Evolutionary conservation across 2,797 vertebrate genomes (phyloP).

Genomic region (Takifugu ocellatus): DNA sequence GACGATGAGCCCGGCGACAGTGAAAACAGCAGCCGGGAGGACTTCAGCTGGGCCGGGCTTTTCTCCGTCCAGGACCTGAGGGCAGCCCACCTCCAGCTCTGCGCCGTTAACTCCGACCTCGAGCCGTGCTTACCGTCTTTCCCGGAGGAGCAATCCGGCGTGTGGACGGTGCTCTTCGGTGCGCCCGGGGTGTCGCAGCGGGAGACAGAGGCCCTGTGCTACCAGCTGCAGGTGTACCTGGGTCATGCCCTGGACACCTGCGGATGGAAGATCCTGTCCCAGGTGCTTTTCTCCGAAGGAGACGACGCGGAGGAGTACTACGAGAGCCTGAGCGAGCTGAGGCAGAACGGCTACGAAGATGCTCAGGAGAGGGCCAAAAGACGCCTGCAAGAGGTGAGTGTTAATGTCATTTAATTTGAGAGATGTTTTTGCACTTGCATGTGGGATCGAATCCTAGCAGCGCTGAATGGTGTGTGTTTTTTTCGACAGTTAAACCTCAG

Average conservation of each 20-base stretch:
- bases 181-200: conserved; percentile 71
- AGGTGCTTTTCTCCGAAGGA: conserved; percentile 89
- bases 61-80: conserved; percentile 94
- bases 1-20: conserved; percentile 46
- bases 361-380: conserved; percentile 85
- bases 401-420: neutral
- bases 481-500: neutral
- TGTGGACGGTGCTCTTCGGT: conserved; percentile 93
- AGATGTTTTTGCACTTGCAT: neutral
- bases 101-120: conserved; percentile 90
- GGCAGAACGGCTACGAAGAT: conserved; percentile 92
- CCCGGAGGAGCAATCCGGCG: conserved; percentile 87
- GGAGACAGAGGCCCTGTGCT: conserved; percentile 86
- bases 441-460: neutral
- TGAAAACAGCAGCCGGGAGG: conserved; percentile 66
- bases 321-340: conserved; percentile 92
- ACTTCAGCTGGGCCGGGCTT: conserved; percentile 95
- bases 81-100: conserved; percentile 88
- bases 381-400: conserved; percentile 86
- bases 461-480: neutral
- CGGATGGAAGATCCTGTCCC: conserved; percentile 95
- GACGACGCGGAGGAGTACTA: conserved; percentile 96
- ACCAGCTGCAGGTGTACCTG: conserved; percentile 91
- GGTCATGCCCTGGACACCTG: conserved; percentile 93
- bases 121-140: conserved; percentile 88